Evolutionary conservation across 1,140 invertebrate genomes (phyloP), one percentile per base, ranked within the genome.

Genomic region (Trichonephila clavata): DNA sequence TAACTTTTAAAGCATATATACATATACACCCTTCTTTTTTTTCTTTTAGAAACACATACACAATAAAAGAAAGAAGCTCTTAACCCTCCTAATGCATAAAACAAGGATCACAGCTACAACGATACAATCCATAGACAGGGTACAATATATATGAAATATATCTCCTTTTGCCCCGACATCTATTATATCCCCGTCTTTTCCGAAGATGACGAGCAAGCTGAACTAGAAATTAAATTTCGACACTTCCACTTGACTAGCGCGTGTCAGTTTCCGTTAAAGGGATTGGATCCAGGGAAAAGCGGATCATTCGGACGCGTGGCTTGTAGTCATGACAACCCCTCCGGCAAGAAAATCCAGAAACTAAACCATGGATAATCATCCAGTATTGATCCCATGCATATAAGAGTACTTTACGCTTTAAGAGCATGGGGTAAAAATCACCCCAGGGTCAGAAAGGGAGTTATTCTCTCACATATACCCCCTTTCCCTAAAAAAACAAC

Each of bases 301-400:
- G 86, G 63, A 89, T 89, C 61, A 68, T 27, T 21, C 39, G 32
- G 39, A 50, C 63, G 20, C 32, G 20, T 57, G 63, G 13, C 20
- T 50, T 68, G 63, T 89, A 2, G 32, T 32, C 86, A 89, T 89
- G 86, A 39, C 59, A 32, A 89, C 86, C 7, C 32, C 32, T 68
- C 63, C 20, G 61, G 61, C 86, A 50, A 50, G 18, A 32, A 71
- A 27, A 89, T 63, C 86, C 57, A 57, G 71, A 77, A 32, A 10
- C 50, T 68, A 71, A 43, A 27, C 63, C 61, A 61, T 14, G 18
- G 86, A 71, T 71, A 63, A 89, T 68, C 86, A 10, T 50, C 3
- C 86, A 89, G 16, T 89, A 89, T 89, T 71, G 86, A 89, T 89
- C 32, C 50, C 27, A 24, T 13, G 24, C 18, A 84, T 50, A 83